Evolutionary conservation across 2,797 vertebrate genomes (phyloP).

Genomic region (Propithecus perrieri): DNA sequence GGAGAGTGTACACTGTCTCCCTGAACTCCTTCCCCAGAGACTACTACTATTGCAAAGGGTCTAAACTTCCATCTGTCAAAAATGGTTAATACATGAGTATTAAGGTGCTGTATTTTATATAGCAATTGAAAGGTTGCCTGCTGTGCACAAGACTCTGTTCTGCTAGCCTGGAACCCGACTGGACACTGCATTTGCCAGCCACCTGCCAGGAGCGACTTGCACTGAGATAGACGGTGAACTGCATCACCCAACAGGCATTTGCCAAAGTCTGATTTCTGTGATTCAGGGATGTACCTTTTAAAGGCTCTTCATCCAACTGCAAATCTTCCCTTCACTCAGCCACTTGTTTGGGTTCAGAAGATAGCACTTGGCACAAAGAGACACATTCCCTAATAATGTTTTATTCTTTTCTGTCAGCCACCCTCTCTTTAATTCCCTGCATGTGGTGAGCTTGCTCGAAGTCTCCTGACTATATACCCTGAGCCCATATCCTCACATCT

Average conservation of each 20-base stretch:
- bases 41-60: neutral
- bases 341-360: conserved; percentile 74
- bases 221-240: conserved; percentile 43
- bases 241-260: conserved; percentile 35
- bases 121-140: conserved; percentile 65
- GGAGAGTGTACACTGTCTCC: neutral
- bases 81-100: conserved; percentile 69
- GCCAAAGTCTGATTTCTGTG: conserved; percentile 67
- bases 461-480: neutral
- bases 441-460: conserved; percentile 63
- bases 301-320: conserved; percentile 65
- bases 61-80: conserved; percentile 57
- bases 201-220: neutral
- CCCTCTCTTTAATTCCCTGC: conserved; percentile 71
- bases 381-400: conserved; percentile 68
- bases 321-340: conserved; percentile 69
- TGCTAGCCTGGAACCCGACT: neutral
- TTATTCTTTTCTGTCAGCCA: conserved; percentile 73
- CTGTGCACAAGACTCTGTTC: conserved; percentile 53
- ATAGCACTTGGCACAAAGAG: conserved; percentile 74
- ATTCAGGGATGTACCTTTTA: conserved; percentile 64
- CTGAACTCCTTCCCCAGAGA: neutral
- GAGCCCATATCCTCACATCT: conserved; percentile 13
- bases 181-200: conserved; percentile 45
- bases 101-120: conserved; percentile 59